phyloP scores from a whole-genome alignment of 2,113 vertebrate genomes.

The Amazona guildingii region DNA sequence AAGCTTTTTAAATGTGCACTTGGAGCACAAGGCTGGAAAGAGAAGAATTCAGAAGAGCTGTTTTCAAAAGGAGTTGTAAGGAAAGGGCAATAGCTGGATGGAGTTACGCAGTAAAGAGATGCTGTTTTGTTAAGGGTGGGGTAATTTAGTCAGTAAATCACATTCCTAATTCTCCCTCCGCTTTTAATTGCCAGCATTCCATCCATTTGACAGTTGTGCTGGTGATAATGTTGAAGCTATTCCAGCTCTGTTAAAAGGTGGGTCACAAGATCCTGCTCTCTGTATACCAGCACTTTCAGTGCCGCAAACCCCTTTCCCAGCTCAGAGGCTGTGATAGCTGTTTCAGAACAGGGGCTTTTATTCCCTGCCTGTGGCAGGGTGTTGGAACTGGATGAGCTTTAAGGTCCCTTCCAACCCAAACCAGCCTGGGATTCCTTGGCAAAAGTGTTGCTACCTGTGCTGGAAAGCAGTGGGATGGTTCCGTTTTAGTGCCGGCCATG shows the following conservation, averaged over 20 bases:
- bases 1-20: neutral
- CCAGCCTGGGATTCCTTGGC: neutral
- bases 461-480: fast-evolving
- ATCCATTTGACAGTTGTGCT: neutral
- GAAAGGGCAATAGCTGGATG: neutral
- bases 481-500: fast-evolving
- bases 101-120: neutral
- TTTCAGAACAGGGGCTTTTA: no score
- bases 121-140: neutral
- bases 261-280: neutral
- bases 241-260: neutral
- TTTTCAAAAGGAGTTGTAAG: neutral
- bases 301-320: neutral
- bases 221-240: fast-evolving
- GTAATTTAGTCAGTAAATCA: neutral
- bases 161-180: neutral
- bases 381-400: neutral
- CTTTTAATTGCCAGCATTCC: neutral
- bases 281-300: fast-evolving
- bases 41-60: no score
- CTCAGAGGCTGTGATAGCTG: fast-evolving
- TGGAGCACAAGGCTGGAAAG: neutral
- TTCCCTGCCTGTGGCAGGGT: neutral
- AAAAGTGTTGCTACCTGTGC: fast-evolving
- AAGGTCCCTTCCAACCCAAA: neutral